Conservation (phyloP, 2,797 vertebrate genomes). For the Craterocephalus amniculus region DNA sequence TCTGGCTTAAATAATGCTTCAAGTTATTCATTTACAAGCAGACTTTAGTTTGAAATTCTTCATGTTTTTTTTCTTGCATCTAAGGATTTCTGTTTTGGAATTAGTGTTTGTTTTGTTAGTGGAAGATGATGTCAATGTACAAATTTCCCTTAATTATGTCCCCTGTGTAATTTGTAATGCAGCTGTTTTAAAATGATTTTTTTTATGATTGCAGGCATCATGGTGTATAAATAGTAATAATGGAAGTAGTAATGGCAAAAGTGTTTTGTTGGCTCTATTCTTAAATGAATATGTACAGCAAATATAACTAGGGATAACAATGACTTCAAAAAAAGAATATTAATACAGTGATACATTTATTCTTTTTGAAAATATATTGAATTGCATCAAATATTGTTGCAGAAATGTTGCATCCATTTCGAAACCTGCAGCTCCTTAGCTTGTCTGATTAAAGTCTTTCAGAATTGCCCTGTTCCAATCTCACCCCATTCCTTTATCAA, state of each 20-base stretch:
- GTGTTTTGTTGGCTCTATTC: neutral
- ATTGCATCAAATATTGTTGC: too few relatives aligned
- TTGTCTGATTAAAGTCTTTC: neutral
- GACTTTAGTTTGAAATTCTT: constrained; percentile 22
- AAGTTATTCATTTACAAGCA: constrained; percentile 70
- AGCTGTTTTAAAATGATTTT: neutral
- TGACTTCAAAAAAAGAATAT: neutral
- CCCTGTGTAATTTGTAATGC: neutral
- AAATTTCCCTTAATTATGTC: neutral
- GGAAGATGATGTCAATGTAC: constrained; percentile 21
- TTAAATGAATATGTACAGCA: neutral
- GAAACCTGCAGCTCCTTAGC: too few relatives aligned
- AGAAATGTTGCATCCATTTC: too few relatives aligned
- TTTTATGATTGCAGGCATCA: neutral
- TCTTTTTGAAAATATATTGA: neutral
- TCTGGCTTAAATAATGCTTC: constrained; percentile 42
- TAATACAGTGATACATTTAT: neutral
- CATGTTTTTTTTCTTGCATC: constrained; percentile 8
- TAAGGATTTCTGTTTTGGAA: constrained; percentile 29
- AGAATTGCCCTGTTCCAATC: neutral
- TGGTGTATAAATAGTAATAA: neutral
- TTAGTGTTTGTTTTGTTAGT: constrained; percentile 44
- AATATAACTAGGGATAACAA: neutral
- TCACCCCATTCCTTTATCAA: neutral
- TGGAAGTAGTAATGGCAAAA: too few relatives aligned